A percentile compares a stretch with the other conserved stretches of the same genome.
phyloP scores from a whole-genome alignment of 1,140 invertebrate species.

The Zaprionus tsacasi region DNA sequence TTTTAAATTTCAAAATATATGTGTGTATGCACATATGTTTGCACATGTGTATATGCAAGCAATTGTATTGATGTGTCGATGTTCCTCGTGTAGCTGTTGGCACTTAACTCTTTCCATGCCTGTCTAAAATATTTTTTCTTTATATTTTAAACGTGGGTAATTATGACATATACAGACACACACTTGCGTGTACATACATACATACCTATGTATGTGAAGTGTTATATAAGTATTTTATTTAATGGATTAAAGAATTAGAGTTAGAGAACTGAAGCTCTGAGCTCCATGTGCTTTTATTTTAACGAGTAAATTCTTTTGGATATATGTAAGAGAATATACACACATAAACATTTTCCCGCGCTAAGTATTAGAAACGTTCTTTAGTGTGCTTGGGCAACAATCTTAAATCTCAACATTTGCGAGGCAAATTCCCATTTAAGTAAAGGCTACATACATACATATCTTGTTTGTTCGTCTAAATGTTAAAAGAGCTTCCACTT shows the following conservation, averaged over 20 bases:
- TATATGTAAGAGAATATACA: neutral
- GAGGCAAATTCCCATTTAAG: constrained; percentile 53
- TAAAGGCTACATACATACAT: constrained; percentile 38
- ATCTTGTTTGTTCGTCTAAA: constrained; percentile 21
- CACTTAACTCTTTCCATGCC: constrained; percentile 78
- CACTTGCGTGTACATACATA: neutral
- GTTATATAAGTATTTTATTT: too few species aligned
- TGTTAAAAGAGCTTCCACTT: constrained; percentile 46
- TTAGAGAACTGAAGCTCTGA: too few species aligned
- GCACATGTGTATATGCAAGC: neutral
- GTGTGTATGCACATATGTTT: neutral
- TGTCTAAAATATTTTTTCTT: constrained; percentile 64
- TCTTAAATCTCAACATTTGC: constrained; percentile 25
- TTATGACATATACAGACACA: constrained; percentile 43
- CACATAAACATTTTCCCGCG: constrained; percentile 8
- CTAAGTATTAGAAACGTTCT: neutral
- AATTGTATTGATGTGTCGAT: neutral
- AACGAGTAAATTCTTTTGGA: too few species aligned
- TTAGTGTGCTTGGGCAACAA: constrained; percentile 29
- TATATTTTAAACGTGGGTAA: constrained; percentile 60
- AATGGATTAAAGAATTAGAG: too few species aligned
- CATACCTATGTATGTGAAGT: neutral
- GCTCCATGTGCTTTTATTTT: too few species aligned
- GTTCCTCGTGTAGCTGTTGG: constrained; percentile 64
- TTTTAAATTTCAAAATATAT: constrained; percentile 59